A percentile compares a stretch with the other conserved stretches of the same genome.
Conservation (phyloP, 1,140 invertebrate species). For the Panagrolaimus sp. region DNA sequence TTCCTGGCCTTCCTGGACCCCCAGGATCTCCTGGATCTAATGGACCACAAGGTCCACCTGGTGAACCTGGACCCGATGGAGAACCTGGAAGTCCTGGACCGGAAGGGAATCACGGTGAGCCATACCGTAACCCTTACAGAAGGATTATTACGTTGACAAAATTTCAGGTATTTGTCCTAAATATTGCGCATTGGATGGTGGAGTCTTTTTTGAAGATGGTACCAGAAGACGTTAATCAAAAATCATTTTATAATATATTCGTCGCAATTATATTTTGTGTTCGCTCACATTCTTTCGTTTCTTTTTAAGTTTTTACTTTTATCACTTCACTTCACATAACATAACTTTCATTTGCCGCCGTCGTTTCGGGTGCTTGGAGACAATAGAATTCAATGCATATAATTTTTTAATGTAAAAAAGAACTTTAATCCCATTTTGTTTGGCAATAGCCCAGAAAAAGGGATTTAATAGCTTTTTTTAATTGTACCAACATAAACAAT, state of each 20-base stretch:
- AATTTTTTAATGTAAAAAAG: no score
- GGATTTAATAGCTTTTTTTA: no score
- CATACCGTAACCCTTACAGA: no score
- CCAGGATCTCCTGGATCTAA: slow-evolving; percentile 11
- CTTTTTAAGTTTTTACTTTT: not conserved
- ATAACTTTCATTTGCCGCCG: slow-evolving; percentile 1
- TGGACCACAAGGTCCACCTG: slow-evolving; percentile 40
- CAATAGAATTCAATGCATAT: not conserved
- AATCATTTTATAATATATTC: not conserved
- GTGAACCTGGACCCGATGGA: slow-evolving; percentile 33
- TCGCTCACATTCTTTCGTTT: not conserved
- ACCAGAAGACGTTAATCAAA: slow-evolving; percentile 19
- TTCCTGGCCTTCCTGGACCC: not conserved
- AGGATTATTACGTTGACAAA: not conserved
- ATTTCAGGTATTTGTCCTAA: slow-evolving; percentile 25
- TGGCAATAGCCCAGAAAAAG: no score
- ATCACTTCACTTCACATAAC: slow-evolving; percentile 2
- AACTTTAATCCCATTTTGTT: no score
- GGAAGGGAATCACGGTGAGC: slow-evolving; percentile 15
- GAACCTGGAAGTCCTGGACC: slow-evolving; percentile 43
- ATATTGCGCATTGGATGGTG: slow-evolving; percentile 17
- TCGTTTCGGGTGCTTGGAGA: slow-evolving; percentile 1
- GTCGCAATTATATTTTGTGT: not conserved
- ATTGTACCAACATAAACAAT: no score
- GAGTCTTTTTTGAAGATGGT: slow-evolving; percentile 15